Conservation (phyloP, 2,797 vertebrate species). For the Cyprinella venusta region DNA sequence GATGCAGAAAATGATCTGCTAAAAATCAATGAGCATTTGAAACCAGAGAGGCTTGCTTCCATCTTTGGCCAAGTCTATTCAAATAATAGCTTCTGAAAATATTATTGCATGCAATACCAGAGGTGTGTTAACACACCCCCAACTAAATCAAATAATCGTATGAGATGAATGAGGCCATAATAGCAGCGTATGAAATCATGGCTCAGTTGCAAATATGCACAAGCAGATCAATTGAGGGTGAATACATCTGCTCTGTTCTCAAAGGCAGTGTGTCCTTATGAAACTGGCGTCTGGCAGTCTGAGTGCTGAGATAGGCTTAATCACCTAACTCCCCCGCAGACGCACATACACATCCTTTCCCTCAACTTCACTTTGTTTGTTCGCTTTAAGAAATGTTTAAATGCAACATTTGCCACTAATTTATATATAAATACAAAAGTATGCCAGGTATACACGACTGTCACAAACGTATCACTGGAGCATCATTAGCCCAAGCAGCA, state of each 20-base stretch:
- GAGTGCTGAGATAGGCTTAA: constrained; percentile 80
- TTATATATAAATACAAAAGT: neutral
- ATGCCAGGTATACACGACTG: neutral
- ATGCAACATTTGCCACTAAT: neutral
- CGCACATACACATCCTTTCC: constrained; percentile 9
- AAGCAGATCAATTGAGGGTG: constrained; percentile 67
- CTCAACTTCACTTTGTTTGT: neutral
- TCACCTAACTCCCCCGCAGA: constrained; percentile 69
- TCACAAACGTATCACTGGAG: neutral
- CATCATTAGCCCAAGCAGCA: constrained; percentile 1
- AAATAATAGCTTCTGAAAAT: constrained; percentile 13
- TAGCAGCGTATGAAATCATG: neutral
- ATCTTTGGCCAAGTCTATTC: neutral
- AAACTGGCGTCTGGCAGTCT: constrained; percentile 92
- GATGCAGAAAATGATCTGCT: constrained; percentile 6
- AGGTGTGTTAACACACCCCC: neutral
- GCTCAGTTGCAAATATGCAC: constrained; percentile 13
- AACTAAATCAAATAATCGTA: neutral
- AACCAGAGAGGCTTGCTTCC: constrained; percentile 16
- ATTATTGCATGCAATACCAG: neutral
- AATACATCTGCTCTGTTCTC: constrained; percentile 51
- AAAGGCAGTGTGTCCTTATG: constrained; percentile 61
- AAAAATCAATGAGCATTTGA: constrained; percentile 40
- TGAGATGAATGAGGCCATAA: neutral
- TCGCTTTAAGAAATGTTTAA: neutral